Conservation (phyloP, 1,140 invertebrate species). For the Agrilus planipennis region DNA sequence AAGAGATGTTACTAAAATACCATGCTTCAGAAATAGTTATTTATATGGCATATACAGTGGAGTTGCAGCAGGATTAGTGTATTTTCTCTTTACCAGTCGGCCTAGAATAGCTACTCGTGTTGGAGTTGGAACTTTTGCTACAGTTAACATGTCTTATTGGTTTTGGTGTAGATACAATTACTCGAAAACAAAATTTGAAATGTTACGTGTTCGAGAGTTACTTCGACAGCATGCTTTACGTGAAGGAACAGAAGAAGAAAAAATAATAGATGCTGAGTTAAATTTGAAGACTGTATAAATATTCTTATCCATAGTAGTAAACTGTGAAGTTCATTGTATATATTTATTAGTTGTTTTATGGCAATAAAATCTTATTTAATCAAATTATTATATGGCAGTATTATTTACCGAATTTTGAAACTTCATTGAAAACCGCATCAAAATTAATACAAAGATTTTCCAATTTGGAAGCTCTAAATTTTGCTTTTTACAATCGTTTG, state of each 20-base stretch:
- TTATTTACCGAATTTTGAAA: too few species aligned
- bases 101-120: constrained; percentile 36
- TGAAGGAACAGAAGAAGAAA: constrained; percentile 30
- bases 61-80: constrained; percentile 38
- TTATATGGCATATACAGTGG: constrained; percentile 48
- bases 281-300: background rate
- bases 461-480: too few species aligned
- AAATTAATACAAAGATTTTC: too few species aligned
- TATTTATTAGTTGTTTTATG: constrained; percentile 1
- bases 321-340: background rate
- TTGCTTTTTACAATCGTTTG: too few species aligned
- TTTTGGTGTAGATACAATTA: constrained; percentile 39
- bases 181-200: constrained; percentile 34
- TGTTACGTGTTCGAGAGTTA: constrained; percentile 32
- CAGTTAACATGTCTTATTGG: constrained; percentile 43
- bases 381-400: too few species aligned
- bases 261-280: constrained; percentile 2
- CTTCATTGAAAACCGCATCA: too few species aligned
- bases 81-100: constrained; percentile 48
- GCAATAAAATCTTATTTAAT: too few species aligned
- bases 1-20: constrained; percentile 46
- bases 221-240: constrained; percentile 30
- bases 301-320: too few species aligned
- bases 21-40: constrained; percentile 51
- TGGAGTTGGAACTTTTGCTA: constrained; percentile 39